These are phyloP conservation scores for Penaeus vannamei DNA, from an alignment of 1,140 invertebrate genomes.

Conservation along the genomic window DNA sequence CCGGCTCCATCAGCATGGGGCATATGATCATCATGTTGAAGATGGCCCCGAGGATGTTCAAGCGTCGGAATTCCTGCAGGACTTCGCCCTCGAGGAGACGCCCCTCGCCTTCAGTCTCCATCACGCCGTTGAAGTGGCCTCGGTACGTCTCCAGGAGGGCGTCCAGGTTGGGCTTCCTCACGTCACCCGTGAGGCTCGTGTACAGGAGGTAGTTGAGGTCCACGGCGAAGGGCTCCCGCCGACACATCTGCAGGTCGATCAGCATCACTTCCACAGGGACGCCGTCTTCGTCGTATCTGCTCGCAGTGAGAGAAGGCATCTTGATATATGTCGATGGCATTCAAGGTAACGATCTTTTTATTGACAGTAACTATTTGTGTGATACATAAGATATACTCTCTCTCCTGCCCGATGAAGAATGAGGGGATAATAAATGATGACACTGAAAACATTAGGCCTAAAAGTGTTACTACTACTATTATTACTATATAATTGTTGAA, in stretches of 20 bases:
- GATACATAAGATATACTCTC: too few relatives aligned
- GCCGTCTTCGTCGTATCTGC: slow-evolving; percentile 40
- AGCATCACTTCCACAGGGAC: slow-evolving; percentile 41
- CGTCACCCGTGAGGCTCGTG: slow-evolving; percentile 38
- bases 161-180: slow-evolving; percentile 35
- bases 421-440: too few relatives aligned
- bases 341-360: too few relatives aligned
- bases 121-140: slow-evolving; percentile 8
- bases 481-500: too few relatives aligned
- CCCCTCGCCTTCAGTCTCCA: background rate
- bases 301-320: too few relatives aligned
- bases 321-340: too few relatives aligned
- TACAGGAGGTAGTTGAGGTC: slow-evolving; percentile 55
- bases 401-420: too few relatives aligned
- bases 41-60: slow-evolving; percentile 23
- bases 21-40: slow-evolving; percentile 38
- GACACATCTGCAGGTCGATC: slow-evolving; percentile 45
- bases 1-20: slow-evolving; percentile 35
- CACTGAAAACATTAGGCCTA: too few relatives aligned
- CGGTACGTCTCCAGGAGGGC: slow-evolving; percentile 41
- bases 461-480: too few relatives aligned
- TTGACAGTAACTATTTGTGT: too few relatives aligned
- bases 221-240: background rate
- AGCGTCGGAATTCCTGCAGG: slow-evolving; percentile 26
- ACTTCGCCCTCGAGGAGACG: slow-evolving; percentile 13